phyloP scores from a whole-genome alignment of 2,888 invertebrate genomes.

The Lycophotia porphyrea region DNA sequence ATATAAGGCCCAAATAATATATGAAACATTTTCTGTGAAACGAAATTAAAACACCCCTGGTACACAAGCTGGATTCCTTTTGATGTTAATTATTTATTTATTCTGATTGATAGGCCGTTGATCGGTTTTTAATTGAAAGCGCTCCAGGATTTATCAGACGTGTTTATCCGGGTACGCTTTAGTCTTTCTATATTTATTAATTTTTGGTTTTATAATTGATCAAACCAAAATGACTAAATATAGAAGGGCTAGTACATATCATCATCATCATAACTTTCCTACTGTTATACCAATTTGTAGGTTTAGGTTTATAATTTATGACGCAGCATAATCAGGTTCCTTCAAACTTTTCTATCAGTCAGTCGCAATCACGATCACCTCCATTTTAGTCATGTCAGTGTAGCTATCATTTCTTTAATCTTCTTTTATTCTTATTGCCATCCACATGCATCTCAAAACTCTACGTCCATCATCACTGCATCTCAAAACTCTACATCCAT shows the following conservation, averaged over 20 bases:
- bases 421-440: neutral
- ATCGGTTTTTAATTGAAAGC: conserved; percentile 15
- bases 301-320: too few species aligned
- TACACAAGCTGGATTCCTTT: conserved; percentile 42
- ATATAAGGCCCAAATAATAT: too few species aligned
- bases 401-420: neutral
- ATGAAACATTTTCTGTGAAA: too few species aligned
- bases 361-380: neutral
- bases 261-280: neutral
- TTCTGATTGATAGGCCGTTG: conserved; percentile 4
- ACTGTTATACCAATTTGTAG: neutral
- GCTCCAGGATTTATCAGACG: conserved; percentile 9
- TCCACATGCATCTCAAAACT: neutral
- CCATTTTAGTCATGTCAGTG: neutral
- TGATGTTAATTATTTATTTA: conserved; percentile 22
- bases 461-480: too few species aligned
- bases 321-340: neutral
- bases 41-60: too few species aligned
- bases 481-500: too few species aligned
- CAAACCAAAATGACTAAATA: too few species aligned
- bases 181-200: neutral
- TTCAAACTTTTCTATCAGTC: neutral
- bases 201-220: conserved; percentile 9
- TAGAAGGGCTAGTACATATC: too few species aligned
- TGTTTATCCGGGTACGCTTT: neutral